Conservation (phyloP, 2,113 vertebrate species). For the Gracilinanus agilis region DNA sequence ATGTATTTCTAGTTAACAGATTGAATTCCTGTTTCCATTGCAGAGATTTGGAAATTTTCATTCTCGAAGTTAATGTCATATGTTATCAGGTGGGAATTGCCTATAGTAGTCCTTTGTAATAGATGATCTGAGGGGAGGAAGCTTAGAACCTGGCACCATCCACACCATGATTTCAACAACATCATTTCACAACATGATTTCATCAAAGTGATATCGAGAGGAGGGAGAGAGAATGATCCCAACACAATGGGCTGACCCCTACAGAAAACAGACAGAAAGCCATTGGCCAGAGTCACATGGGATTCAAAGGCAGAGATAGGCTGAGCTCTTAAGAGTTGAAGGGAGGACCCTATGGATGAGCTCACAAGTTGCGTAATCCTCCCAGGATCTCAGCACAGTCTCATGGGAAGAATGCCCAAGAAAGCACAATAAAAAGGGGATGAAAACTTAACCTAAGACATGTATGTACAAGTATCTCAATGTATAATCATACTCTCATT, state of each 20-base stretch:
- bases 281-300: background rate
- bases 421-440: constrained; percentile 69
- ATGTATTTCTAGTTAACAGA: background rate
- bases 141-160: background rate
- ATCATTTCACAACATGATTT: background rate
- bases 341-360: background rate
- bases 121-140: background rate
- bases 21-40: background rate
- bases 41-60: background rate
- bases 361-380: constrained; percentile 17
- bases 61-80: background rate
- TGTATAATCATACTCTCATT: background rate
- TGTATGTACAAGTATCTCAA: constrained; percentile 69
- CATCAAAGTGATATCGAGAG: background rate
- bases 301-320: background rate
- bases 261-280: background rate
- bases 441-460: constrained; percentile 64
- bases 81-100: background rate
- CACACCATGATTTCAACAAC: background rate
- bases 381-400: constrained; percentile 51
- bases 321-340: background rate
- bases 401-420: constrained; percentile 66
- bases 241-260: background rate
- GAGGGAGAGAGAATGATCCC: background rate
- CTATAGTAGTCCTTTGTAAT: background rate